Conservation (phyloP, 2,888 invertebrate species). For the Dasypolia templi region DNA sequence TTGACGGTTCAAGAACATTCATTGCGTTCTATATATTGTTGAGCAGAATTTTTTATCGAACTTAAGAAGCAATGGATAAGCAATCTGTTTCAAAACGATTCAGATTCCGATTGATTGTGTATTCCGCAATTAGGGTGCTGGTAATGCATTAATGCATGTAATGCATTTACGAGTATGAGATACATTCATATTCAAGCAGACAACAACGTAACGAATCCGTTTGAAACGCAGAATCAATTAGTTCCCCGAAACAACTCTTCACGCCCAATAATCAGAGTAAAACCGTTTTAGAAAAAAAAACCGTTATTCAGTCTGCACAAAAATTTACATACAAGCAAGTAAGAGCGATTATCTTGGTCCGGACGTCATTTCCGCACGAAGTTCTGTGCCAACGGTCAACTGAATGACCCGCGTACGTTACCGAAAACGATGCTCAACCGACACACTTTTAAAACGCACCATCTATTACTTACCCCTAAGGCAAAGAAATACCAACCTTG, state of each 20-base stretch:
- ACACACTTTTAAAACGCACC: conserved; percentile 45
- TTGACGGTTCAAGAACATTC: no score
- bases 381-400: conserved; percentile 64
- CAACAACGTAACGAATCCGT: conserved; percentile 57
- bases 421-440: conserved; percentile 47
- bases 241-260: conserved; percentile 76
- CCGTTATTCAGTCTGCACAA: conserved; percentile 78
- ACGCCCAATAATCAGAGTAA: conserved; percentile 85
- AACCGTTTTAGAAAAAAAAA: conserved; percentile 80
- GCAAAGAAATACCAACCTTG: conserved; percentile 21
- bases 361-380: conserved; percentile 74
- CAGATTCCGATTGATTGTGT: no score
- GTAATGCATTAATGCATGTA: no score
- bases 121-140: no score
- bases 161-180: conserved; percentile 31
- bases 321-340: conserved; percentile 85
- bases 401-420: conserved; percentile 60
- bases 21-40: no score
- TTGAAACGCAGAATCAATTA: conserved; percentile 71
- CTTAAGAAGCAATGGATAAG: no score
- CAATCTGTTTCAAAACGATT: no score
- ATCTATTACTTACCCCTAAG: conserved; percentile 23
- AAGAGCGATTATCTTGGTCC: conserved; percentile 70
- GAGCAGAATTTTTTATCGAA: no score
- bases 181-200: conserved; percentile 44